phyloP scores from a whole-genome alignment of 2,888 invertebrate genomes.

The Ectemnius cavifrons region DNA sequence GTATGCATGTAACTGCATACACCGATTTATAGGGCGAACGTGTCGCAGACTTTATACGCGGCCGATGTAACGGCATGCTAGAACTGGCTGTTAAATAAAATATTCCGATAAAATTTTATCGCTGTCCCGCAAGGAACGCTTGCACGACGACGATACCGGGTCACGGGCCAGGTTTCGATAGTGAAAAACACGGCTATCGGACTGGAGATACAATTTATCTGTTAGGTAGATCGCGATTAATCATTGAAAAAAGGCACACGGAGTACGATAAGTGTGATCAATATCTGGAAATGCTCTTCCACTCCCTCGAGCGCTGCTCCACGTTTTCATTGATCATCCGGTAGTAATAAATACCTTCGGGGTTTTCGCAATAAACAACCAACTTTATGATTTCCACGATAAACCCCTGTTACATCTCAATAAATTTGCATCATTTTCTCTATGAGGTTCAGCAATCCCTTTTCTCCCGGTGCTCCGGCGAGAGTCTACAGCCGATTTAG shows the following conservation, averaged over 20 bases:
- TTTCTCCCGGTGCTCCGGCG: no score
- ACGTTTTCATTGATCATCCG: not conserved
- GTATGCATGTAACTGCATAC: not conserved
- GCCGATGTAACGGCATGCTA: not conserved
- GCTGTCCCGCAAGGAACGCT: not conserved
- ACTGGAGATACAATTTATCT: not conserved
- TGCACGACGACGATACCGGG: not conserved
- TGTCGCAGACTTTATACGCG: not conserved
- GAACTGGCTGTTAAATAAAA: not conserved
- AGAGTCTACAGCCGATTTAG: no score
- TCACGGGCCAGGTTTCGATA: conserved; percentile 1
- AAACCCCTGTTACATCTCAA: not conserved
- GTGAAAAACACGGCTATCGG: not conserved
- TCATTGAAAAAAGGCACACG: not conserved
- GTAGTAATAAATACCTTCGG: not conserved
- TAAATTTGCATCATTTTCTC: not conserved
- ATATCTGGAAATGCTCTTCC: not conserved
- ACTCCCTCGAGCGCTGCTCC: not conserved
- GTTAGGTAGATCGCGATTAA: conserved; percentile 2
- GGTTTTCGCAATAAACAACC: not conserved
- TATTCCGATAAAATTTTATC: conserved; percentile 8
- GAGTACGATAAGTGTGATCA: not conserved
- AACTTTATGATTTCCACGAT: not conserved
- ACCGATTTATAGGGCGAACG: not conserved
- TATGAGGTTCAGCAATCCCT: no score